Base-by-base conservation (phyloP, 2,888 invertebrate species). In the Chesias legatella region DNA sequence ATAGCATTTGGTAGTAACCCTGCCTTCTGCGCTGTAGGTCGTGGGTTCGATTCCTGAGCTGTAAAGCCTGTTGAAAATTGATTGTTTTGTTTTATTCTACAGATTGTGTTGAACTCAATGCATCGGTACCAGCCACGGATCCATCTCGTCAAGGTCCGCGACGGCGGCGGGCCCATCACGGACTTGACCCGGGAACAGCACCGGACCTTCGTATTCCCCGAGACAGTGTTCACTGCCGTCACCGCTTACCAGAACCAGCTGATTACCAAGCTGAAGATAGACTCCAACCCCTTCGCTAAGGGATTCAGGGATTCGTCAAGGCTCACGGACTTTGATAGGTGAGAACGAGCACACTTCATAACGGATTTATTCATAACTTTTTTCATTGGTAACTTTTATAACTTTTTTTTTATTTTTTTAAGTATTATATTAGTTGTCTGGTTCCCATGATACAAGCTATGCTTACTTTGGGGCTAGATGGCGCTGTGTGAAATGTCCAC, bases 31-130 rank as follows among this genome's bases (percentile, higher is more conserved):
- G n/a, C n/a, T n/a, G n/a, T n/a, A n/a, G n/a, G n/a, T n/a, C n/a
- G n/a, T n/a, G n/a, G n/a, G n/a, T n/a, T n/a, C n/a, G n/a, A n/a
- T n/a, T n/a, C n/a, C n/a, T n/a, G n/a, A n/a, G n/a, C n/a, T n/a
- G n/a, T n/a, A n/a, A n/a, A n/a, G n/a, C n/a, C n/a, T n/a, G n/a
- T n/a, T n/a, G n/a, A n/a, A n/a, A n/a, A n/a, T n/a, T 10, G 10
- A 33, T 8, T 22, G 23, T 28, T n/a, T 21, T 7, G 23, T 33
- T 32, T 51, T 45, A 57, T 50, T 64, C 79, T 89, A 23, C 94
- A 99, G 99, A 96, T 99, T 67, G 98, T 99, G 41, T 90, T 99
- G 49, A 99, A 99, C 84, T 99, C 99, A 10, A 99, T 99, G 99
- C 99, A 99, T 88, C 95, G 98, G 69, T 99, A 99, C 80, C 99